A percentile compares a stretch with the other conserved stretches of the same genome.
Conservation (phyloP, 1,140 invertebrate species). For the Drosophila nikananu region DNA sequence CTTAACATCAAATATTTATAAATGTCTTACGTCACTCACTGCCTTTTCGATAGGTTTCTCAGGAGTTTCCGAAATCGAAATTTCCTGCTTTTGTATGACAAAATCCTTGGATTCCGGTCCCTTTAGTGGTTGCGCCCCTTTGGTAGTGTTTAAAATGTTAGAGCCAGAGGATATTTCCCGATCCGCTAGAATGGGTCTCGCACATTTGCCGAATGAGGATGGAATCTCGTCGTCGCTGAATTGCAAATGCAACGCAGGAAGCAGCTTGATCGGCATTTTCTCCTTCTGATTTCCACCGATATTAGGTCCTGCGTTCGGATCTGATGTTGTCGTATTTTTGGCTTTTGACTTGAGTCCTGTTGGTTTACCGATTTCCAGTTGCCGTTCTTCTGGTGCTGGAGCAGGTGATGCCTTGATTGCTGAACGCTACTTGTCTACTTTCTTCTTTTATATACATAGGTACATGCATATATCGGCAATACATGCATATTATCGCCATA, state of each 20-base stretch:
- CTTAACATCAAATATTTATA: not conserved
- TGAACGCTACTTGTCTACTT: not conserved
- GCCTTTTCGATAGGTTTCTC: not conserved
- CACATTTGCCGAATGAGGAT: not conserved
- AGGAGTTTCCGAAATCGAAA: too few species aligned
- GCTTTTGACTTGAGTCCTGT: not conserved
- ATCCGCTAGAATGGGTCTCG: not conserved
- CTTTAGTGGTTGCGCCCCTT: too few species aligned
- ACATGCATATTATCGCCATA: too few species aligned
- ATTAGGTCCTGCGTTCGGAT: not conserved
- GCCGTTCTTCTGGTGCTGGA: not conserved
- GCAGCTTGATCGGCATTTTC: not conserved
- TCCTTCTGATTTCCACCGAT: not conserved
- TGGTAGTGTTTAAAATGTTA: too few species aligned
- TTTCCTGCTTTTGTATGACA: not conserved
- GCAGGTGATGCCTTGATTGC: not conserved
- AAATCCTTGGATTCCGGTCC: not conserved
- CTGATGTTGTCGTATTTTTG: not conserved
- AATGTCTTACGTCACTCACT: conserved; percentile 3
- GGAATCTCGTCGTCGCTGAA: conserved; percentile 1
- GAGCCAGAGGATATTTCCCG: not conserved
- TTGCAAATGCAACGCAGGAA: not conserved
- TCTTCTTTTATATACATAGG: too few species aligned
- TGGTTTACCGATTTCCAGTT: not conserved
- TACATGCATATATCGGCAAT: too few species aligned